phyloP scores from a whole-genome alignment of 37 sponge, comb jelly and placozoan species.

The Crambe crambe region DNA sequence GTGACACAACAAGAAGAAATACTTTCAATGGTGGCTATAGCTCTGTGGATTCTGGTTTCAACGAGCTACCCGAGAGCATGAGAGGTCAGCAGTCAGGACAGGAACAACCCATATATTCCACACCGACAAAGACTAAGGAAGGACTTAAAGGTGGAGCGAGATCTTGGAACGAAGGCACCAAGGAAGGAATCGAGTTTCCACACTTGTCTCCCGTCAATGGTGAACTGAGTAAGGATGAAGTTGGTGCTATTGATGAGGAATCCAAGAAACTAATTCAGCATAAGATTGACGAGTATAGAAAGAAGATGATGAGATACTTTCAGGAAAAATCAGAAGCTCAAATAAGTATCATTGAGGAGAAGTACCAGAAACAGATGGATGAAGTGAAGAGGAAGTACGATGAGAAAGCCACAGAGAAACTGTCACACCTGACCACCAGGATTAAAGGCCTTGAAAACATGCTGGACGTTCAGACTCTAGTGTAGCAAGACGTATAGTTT shows the following conservation, averaged over 20 bases:
- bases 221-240: background rate
- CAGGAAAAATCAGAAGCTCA: conserved; percentile 44
- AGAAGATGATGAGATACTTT: conserved; percentile 28
- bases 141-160: conserved; percentile 36
- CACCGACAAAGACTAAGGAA: background rate
- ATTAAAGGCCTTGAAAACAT: conserved; percentile 36
- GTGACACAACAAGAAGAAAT: background rate
- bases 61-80: conserved; percentile 8
- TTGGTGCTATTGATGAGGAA: background rate
- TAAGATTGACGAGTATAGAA: conserved; percentile 21
- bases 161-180: conserved; percentile 19
- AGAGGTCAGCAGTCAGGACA: background rate
- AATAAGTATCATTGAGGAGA: conserved; percentile 30
- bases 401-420: conserved; percentile 6
- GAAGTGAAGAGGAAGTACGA: conserved; percentile 37
- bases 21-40: background rate
- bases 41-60: background rate
- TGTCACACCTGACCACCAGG: conserved; percentile 13
- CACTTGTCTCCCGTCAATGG: conserved; percentile 6
- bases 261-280: conserved; percentile 19
- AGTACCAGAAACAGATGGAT: conserved; percentile 43
- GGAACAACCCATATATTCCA: background rate
- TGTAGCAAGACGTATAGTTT: background rate
- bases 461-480: conserved; percentile 28
- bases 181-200: conserved; percentile 3